A percentile compares a stretch with the other conserved stretches of the same genome.
Conservation (phyloP, 2,797 vertebrate genomes). For the Hypotaenidia okinawae region DNA sequence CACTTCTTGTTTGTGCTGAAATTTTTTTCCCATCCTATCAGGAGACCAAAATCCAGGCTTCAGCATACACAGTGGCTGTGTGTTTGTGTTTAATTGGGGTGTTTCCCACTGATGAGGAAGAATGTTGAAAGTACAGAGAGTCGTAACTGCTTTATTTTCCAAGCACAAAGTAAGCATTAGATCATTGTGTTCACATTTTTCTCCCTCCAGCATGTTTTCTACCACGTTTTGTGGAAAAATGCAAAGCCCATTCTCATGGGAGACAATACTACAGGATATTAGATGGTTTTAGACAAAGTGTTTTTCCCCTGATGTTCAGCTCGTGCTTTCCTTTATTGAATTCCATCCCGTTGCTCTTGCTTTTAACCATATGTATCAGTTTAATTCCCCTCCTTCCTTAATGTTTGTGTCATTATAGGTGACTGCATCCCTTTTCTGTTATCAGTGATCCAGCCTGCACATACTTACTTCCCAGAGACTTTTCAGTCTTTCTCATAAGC, state of each 20-base stretch:
- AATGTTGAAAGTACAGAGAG: not conserved
- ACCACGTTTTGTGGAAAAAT: not conserved
- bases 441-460: not conserved
- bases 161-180: not conserved
- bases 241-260: not conserved
- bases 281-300: not conserved
- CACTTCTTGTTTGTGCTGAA: not conserved
- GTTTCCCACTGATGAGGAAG: not conserved
- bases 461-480: not conserved
- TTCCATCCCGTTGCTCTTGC: not conserved
- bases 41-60: not conserved
- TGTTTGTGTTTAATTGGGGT: not conserved
- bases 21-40: not conserved
- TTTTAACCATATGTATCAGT: not conserved
- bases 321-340: slow-evolving; percentile 7
- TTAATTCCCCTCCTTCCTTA: not conserved
- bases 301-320: not conserved
- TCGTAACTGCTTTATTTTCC: not conserved
- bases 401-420: not conserved
- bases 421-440: not conserved
- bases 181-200: not conserved
- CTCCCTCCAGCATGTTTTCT: not conserved
- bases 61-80: not conserved
- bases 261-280: not conserved
- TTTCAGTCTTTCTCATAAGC: not conserved